A percentile compares a stretch with the other conserved stretches of the same genome.
Conservation (phyloP, 2,888 invertebrate genomes). For the Lomographa bimaculata region DNA sequence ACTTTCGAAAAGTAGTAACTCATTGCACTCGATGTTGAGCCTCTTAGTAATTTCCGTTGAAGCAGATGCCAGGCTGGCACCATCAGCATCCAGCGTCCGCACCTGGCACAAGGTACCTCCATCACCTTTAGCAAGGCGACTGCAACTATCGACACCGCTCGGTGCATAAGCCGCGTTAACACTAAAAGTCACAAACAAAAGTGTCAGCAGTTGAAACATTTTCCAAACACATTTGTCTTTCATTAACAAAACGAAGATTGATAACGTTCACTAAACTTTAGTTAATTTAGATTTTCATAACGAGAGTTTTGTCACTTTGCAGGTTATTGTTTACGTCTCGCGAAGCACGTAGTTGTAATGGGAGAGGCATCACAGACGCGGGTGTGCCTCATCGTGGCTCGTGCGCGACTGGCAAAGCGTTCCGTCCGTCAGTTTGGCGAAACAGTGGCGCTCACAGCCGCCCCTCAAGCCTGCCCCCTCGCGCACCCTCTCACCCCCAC, state of each 20-base stretch:
- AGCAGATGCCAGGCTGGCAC: constrained; percentile 85
- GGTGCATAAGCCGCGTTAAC: constrained; percentile 73
- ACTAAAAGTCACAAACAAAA: constrained; percentile 79
- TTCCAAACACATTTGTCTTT: constrained; percentile 75
- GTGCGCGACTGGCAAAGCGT: constrained; percentile 67
- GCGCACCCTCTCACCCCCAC: constrained; percentile 60
- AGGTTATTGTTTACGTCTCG: constrained; percentile 72
- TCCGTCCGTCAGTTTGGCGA: constrained; percentile 58
- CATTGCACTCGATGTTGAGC: constrained; percentile 90
- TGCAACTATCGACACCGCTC: constrained; percentile 70
- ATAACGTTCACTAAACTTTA: constrained; percentile 52
- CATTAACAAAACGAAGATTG: constrained; percentile 43
- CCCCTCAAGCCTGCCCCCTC: constrained; percentile 60
- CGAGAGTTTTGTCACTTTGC: constrained; percentile 60
- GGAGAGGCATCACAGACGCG: constrained; percentile 63
- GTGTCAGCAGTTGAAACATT: constrained; percentile 79
- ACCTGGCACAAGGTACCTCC: constrained; percentile 86
- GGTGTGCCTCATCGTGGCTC: constrained; percentile 70
- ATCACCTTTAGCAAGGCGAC: constrained; percentile 67
- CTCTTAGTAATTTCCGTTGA: constrained; percentile 88
- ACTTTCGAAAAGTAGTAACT: constrained; percentile 91
- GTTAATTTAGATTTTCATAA: constrained; percentile 47
- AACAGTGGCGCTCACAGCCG: constrained; percentile 65
- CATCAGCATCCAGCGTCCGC: constrained; percentile 87
- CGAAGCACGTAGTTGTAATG: constrained; percentile 60